phyloP scores from a whole-genome alignment of 1,140 invertebrate genomes.

The Thereuonema tuberculata region DNA sequence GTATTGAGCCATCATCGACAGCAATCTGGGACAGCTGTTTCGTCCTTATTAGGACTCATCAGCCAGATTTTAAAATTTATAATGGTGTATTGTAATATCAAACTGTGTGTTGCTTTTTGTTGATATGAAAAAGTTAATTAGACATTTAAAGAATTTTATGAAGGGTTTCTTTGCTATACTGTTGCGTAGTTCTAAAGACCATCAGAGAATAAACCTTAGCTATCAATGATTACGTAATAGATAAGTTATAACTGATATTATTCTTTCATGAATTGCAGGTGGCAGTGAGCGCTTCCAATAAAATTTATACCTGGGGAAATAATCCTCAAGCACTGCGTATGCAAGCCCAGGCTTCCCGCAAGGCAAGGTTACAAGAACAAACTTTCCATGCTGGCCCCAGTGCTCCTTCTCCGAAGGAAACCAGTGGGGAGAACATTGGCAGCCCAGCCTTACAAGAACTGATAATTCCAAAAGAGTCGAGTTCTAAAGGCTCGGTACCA shows the following conservation, averaged over 20 bases:
- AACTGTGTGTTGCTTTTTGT: no score
- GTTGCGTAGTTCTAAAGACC: no score
- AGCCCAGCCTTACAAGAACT: neutral
- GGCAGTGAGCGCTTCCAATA: conserved; percentile 48
- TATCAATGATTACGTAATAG: no score
- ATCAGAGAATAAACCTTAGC: no score
- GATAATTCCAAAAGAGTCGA: neutral
- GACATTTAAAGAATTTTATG: no score
- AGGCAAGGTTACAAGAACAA: conserved; percentile 32
- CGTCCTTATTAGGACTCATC: no score
- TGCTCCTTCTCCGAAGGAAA: neutral
- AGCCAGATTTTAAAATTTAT: no score
- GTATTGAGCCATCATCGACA: no score
- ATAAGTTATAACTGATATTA: neutral
- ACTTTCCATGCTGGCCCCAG: neutral
- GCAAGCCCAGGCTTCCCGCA: conserved; percentile 47
- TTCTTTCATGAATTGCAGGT: conserved; percentile 37
- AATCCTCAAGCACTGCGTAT: conserved; percentile 58
- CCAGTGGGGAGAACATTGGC: neutral
- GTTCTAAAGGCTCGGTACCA: neutral
- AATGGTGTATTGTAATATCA: no score
- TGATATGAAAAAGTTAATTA: no score
- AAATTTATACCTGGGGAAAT: conserved; percentile 59
- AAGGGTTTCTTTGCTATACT: no score
- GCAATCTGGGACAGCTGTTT: no score